Evolutionary conservation across 2,113 vertebrate species (phyloP), one percentile per base, ranked within the genome.

Genomic region (Erinaceus europaeus): DNA sequence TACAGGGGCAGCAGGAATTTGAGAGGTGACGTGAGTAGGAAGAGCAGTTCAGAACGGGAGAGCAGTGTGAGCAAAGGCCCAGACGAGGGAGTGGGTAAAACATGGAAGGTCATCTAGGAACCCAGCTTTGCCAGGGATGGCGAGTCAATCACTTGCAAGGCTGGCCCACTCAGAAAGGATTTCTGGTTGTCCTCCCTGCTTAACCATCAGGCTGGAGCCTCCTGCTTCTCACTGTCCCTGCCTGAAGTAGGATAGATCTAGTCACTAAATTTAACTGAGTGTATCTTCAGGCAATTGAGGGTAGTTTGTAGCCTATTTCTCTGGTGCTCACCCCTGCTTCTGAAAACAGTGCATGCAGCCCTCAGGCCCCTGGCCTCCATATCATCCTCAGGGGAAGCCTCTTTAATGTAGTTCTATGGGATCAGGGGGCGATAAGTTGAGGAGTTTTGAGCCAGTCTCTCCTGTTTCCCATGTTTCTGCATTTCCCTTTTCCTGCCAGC

Each of bases 401-500:
- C 50, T 32, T 12, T 75, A n/a, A 20, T 3, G 14, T 80, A 52
- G 68, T 78, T 79, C 50, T 9, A 11, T 38, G 64, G 46, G n/a
- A 71, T 67, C 6, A 44, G n/a, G 36, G 32, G 34, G 14, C 21
- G 29, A 65, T 65, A 4, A 8, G 29, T 23, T 0, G 1, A 48
- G 46, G 71, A 64, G 15, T 53, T 36, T 29, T 74, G 87, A 61
- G 20, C 74, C 42, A 59, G n/a, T 34, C 46, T 21, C 65, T 46
- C 61, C 69, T 57, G 64, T 20, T 80, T 62, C n/a, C 52, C 36
- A 18, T 40, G n/a, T 42, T 44, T 65, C 65, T n/a, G 7, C 29
- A 21, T 89, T 42, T 61, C 61, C 92, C 80, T 84, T 52, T 61
- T 59, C 83, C 50, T 75, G 0, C 23, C 83, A 99, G 99, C 98